Percentiles rank a stretch among this genome's conserved stretches.
phyloP scores from a whole-genome alignment of 2,797 vertebrate species.

The Rhinophrynus dorsalis region DNA sequence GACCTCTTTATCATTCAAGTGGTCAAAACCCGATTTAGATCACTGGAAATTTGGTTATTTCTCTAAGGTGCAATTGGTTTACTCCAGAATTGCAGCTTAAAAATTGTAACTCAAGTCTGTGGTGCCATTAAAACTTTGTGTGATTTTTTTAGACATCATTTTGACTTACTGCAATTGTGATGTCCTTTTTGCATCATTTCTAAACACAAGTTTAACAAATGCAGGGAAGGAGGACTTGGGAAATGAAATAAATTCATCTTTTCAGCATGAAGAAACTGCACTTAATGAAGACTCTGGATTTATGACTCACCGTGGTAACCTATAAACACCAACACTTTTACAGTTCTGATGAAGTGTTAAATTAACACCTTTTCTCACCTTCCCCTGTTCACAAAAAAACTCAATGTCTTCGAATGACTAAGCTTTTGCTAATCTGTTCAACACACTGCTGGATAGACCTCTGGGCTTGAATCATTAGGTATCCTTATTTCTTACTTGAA shows the following conservation, averaged over 20 bases:
- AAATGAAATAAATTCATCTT: slow-evolving; percentile 17
- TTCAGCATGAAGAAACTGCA: slow-evolving; percentile 31
- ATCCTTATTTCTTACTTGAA: background rate
- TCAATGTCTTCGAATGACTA: slow-evolving; percentile 33
- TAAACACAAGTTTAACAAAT: background rate
- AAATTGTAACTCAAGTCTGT: no score
- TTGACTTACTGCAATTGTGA: background rate
- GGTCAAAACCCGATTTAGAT: no score
- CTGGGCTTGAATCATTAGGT: slow-evolving; percentile 18
- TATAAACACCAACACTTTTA: slow-evolving; percentile 49
- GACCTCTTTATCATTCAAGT: no score
- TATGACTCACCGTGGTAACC: slow-evolving; percentile 48
- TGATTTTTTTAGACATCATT: no score
- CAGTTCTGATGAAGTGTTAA: slow-evolving; percentile 47
- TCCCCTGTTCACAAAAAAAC: slow-evolving; percentile 45
- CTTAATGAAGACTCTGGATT: slow-evolving; percentile 41
- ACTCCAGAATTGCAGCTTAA: no score
- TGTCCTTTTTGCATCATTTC: background rate
- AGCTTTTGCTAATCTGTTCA: slow-evolving; percentile 34
- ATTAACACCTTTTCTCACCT: slow-evolving; percentile 49
- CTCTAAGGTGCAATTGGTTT: no score
- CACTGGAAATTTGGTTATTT: no score
- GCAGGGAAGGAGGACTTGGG: background rate
- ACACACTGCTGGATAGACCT: slow-evolving; percentile 12
- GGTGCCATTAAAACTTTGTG: no score